A percentile compares a stretch with the other conserved stretches of the same genome.
phyloP scores from a whole-genome alignment of 2,113 vertebrate genomes.

The Propithecus coquereli region DNA sequence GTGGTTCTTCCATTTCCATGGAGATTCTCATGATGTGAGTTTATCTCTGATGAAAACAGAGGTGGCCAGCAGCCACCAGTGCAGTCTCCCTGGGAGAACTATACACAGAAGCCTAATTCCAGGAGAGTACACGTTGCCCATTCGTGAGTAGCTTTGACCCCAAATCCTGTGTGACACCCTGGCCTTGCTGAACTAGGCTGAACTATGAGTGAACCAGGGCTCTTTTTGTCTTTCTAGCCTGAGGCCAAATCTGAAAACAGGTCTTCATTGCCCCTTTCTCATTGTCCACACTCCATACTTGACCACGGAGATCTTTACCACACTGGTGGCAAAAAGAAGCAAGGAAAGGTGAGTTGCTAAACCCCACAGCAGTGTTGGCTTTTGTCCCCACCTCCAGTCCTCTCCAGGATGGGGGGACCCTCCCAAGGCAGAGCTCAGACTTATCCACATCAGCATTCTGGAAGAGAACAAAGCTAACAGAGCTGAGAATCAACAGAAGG shows the following conservation, averaged over 20 bases:
- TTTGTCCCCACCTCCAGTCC: not conserved
- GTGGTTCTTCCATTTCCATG: not conserved
- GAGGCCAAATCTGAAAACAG: not conserved
- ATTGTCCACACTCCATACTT: not conserved
- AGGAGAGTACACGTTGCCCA: not conserved
- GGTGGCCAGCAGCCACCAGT: not conserved
- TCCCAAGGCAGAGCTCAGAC: not conserved
- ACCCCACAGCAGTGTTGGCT: not conserved
- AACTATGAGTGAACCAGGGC: not conserved
- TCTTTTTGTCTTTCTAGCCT: constrained; percentile 23
- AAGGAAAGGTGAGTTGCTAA: not conserved
- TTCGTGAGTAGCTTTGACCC: not conserved
- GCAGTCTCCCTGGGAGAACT: not conserved
- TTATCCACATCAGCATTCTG: not conserved
- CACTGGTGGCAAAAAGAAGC: not conserved
- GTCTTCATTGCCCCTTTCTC: not conserved
- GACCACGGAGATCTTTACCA: not conserved
- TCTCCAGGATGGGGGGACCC: not conserved
- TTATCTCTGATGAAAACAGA: not conserved
- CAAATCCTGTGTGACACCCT: not conserved
- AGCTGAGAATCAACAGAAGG: not conserved
- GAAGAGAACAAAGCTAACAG: not conserved
- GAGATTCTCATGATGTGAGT: not conserved
- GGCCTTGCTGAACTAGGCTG: not conserved
- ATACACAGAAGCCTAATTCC: not conserved